Evolutionary conservation across 2,113 vertebrate species (phyloP).

Genomic region (Asarcornis scutulata): DNA sequence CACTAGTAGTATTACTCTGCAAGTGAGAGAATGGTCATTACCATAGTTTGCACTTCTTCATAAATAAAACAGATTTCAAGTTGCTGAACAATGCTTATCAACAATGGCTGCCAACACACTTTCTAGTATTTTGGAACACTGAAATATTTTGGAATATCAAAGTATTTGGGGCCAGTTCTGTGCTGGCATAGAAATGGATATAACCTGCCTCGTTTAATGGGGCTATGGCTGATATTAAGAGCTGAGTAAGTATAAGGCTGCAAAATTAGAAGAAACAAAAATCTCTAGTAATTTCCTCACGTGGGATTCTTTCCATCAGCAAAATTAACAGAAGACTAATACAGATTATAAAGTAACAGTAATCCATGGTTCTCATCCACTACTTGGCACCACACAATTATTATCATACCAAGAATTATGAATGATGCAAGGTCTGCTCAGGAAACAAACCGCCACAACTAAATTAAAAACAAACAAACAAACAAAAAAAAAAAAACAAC

Average conservation of each 20-base stretch:
- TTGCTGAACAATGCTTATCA: not conserved
- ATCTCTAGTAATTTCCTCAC: not conserved
- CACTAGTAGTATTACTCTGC: not conserved
- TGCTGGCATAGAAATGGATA: not conserved
- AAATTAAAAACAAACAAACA: not conserved
- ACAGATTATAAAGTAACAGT: conserved; percentile 20
- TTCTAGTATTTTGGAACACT: not conserved
- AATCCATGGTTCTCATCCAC: not conserved
- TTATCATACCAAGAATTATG: not conserved
- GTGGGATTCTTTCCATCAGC: not conserved
- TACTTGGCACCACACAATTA: not conserved
- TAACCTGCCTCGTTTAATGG: not conserved
- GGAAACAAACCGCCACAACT: not conserved
- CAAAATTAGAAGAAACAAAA: not conserved
- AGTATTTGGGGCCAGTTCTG: not conserved
- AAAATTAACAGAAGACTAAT: not conserved
- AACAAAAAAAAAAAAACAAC: not conserved
- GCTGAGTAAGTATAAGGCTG: not conserved
- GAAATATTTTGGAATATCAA: not conserved
- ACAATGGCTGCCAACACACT: not conserved
- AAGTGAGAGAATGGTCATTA: not conserved
- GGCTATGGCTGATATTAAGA: not conserved
- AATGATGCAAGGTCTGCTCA: not conserved
- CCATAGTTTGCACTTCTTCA: not conserved
- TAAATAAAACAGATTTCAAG: not conserved